Base-by-base conservation (phyloP, 2,113 vertebrate species). In the Naja naja region DNA sequence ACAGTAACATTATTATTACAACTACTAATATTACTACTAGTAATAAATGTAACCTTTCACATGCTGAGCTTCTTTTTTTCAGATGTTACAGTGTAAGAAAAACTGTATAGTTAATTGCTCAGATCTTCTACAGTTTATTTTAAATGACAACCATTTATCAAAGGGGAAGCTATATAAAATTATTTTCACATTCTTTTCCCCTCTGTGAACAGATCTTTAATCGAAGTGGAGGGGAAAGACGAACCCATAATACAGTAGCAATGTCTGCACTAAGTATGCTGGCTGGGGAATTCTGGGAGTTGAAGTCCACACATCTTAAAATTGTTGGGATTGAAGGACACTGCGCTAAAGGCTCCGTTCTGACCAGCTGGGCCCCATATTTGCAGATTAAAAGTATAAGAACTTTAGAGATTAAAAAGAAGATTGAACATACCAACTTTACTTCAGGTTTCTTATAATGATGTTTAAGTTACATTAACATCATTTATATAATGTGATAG, bases 261-360 rank as follows among this genome's bases (percentile, higher is more conserved):
- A 94, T 91, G 53, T 87, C 93, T 64, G 64, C 3, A 43, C n/a
- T 5, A 30, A 6, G 11, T 11, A 58, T 9, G 39, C 54, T n/a
- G 25, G 3, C 0, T 89, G 86, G 69, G n/a, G 69, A 81, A 81
- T 81, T 81, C 69, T 81, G 69, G 16, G 69, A 81, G n/a, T 39
- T 81, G 69, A 20, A 39, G 16, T 39, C 69, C 69, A 39, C 16
- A 34, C 16, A 34, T 39, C 16, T 39, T 81, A 39, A 81, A 43
- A 34, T 81, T 81, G 7, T 7, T 43, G 7, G 34, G 18, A 2
- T 39, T 81, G 69, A 74, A 30, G 30, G 14, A 69, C 30, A 69
- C 89, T 94, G 95, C 94, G 95, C 90, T 91, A 94, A 64, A 94
- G 56, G 91, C 95, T 95, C 95, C 94, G 74, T 49, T 89, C 16